A percentile compares a stretch with the other conserved stretches of the same genome.
These are phyloP conservation scores for Pseudomyrmex flavicornis DNA, from an alignment of 1,140 invertebrate species.

Conservation along the genomic window DNA sequence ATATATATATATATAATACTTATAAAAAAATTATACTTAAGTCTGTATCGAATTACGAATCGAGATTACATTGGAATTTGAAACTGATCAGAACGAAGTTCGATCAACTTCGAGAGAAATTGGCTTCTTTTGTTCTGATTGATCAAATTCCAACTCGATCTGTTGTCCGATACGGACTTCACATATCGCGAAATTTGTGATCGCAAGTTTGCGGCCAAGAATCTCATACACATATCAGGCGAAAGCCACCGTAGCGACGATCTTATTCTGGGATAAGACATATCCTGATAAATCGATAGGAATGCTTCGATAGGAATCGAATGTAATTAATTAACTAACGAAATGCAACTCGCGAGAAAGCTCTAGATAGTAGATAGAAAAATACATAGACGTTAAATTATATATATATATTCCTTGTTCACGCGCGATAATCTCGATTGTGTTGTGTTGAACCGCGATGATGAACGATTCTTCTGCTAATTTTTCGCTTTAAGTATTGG, in stretches of 20 bases:
- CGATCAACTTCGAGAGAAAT: no score
- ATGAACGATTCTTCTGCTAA: background rate
- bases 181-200: constrained; percentile 77
- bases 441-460: constrained; percentile 28
- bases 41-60: no score
- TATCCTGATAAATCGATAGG: constrained; percentile 57
- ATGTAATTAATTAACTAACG: constrained; percentile 24
- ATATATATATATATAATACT: constrained; percentile 46
- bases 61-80: no score
- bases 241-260: constrained; percentile 73
- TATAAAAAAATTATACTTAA: background rate
- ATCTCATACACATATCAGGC: constrained; percentile 83
- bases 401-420: constrained; percentile 32
- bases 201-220: constrained; percentile 81
- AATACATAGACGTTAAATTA: constrained; percentile 33
- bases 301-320: constrained; percentile 25
- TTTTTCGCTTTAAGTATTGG: no score
- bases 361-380: constrained; percentile 50
- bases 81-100: no score
- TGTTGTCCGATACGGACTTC: no score
- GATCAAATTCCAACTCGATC: no score
- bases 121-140: no score
- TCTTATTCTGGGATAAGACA: constrained; percentile 50
- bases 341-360: constrained; percentile 27
- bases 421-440: constrained; percentile 2